Percentiles rank a stretch among this genome's conserved stretches.
Conservation (phyloP, 1,140 invertebrate species). For the Trypoxylus dichotomus region DNA sequence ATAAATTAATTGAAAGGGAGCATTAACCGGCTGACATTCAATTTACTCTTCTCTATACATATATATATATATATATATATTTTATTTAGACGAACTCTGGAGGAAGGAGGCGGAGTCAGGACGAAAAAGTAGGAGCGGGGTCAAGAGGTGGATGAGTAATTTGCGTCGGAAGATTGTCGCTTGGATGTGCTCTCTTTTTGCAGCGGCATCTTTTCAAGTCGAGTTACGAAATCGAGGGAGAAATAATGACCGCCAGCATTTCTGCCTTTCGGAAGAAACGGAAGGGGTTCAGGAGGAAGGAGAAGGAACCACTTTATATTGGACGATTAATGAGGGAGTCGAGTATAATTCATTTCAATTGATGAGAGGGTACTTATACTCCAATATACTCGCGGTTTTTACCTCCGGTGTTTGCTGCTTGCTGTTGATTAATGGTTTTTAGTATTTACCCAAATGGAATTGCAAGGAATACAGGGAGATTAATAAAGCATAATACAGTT, state of each 20-base stretch:
- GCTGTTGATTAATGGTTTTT: too few species aligned
- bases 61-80: neutral
- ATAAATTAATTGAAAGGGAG: slow-evolving; percentile 1
- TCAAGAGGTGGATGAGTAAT: neutral
- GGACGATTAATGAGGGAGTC: neutral
- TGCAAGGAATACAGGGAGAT: too few species aligned
- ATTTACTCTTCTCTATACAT: neutral
- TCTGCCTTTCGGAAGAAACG: neutral
- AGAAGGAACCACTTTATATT: neutral
- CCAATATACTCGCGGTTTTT: neutral
- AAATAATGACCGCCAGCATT: slow-evolving; percentile 6
- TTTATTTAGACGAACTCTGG: neutral
- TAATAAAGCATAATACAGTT: too few species aligned
- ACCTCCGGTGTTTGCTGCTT: neutral
- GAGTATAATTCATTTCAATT: neutral
- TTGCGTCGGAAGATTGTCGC: neutral
- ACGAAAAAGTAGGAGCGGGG: neutral
- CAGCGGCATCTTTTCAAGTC: neutral
- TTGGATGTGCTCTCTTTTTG: neutral
- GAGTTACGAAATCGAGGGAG: neutral
- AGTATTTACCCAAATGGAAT: too few species aligned
- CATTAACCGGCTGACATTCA: neutral
- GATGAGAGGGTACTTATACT: neutral
- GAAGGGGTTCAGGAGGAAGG: neutral
- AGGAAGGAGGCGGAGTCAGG: neutral